Percentiles rank a stretch among this genome's conserved stretches.
phyloP scores from a whole-genome alignment of 1,140 invertebrate genomes.

The Diorhabda sublineata region DNA sequence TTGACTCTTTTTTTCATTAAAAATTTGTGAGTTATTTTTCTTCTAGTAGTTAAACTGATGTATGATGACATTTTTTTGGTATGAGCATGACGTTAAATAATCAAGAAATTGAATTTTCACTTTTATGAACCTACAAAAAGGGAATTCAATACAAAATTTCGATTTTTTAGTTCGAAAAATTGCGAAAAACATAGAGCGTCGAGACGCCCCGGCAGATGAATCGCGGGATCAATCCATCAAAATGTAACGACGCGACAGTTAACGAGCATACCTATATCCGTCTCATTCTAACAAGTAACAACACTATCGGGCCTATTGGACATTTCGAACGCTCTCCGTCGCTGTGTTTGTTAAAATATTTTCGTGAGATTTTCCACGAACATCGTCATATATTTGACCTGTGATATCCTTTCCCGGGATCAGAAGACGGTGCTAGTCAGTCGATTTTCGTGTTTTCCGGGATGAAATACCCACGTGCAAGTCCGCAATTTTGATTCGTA shows the following conservation, averaged over 20 bases:
- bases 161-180: too few relatives aligned
- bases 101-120: too few relatives aligned
- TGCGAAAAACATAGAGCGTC: background rate
- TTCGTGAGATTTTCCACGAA: slow-evolving; percentile 3
- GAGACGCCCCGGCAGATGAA: slow-evolving; percentile 19
- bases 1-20: too few relatives aligned
- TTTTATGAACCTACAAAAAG: too few relatives aligned
- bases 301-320: slow-evolving; percentile 25
- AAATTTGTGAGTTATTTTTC: too few relatives aligned
- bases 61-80: too few relatives aligned
- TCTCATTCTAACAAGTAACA: slow-evolving; percentile 35
- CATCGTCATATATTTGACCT: background rate
- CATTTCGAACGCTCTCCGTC: slow-evolving; percentile 11
- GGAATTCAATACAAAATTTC: too few relatives aligned
- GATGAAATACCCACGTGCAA: slow-evolving; percentile 34
- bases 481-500: slow-evolving; percentile 43
- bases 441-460: slow-evolving; percentile 11
- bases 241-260: slow-evolving; percentile 29
- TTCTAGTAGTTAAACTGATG: too few relatives aligned
- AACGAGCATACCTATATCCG: slow-evolving; percentile 25
- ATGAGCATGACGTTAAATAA: too few relatives aligned
- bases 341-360: background rate
- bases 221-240: slow-evolving; percentile 35
- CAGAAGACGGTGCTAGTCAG: slow-evolving; percentile 7
- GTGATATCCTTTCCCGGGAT: slow-evolving; percentile 16